A percentile compares a stretch with the other conserved stretches of the same genome.
Conservation (phyloP, 2,888 invertebrate species). For the Tromatobia lineatoria region DNA sequence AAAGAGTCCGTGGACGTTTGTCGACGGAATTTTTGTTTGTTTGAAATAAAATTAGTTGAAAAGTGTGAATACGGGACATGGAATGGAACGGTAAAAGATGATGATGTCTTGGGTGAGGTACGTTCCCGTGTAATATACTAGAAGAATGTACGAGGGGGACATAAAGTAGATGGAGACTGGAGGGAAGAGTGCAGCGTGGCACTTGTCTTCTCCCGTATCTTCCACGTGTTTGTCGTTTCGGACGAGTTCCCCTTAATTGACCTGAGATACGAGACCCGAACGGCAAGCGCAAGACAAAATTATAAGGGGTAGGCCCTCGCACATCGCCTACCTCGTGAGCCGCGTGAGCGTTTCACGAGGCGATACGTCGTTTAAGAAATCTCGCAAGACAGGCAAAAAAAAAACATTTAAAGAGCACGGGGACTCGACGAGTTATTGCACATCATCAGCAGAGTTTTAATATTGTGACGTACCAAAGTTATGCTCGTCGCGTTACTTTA, state of each 20-base stretch:
- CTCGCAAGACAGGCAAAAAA: slow-evolving; percentile 20
- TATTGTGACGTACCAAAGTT: slow-evolving; percentile 64
- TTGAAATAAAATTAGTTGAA: background rate
- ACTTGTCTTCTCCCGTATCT: slow-evolving; percentile 54
- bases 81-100: background rate
- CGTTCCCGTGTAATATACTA: background rate
- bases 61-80: background rate
- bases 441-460: slow-evolving; percentile 46
- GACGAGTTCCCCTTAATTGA: slow-evolving; percentile 84
- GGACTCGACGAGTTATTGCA: slow-evolving; percentile 52
- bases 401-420: slow-evolving; percentile 4
- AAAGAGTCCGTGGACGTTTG: no score
- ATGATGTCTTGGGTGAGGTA: slow-evolving; percentile 3
- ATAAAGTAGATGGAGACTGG: slow-evolving; percentile 70
- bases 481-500: slow-evolving; percentile 55
- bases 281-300: slow-evolving; percentile 70
- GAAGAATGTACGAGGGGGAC: slow-evolving; percentile 42
- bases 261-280: slow-evolving; percentile 84
- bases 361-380: slow-evolving; percentile 67
- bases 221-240: slow-evolving; percentile 85
- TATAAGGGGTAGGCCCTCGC: slow-evolving; percentile 61
- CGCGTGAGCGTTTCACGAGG: slow-evolving; percentile 65
- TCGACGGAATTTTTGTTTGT: no score
- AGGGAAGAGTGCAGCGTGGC: slow-evolving; percentile 26
- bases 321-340: slow-evolving; percentile 5